Evolutionary conservation across 2,888 invertebrate species (phyloP), one percentile per base, ranked within the genome.

Genomic region (Hyles lineata): DNA sequence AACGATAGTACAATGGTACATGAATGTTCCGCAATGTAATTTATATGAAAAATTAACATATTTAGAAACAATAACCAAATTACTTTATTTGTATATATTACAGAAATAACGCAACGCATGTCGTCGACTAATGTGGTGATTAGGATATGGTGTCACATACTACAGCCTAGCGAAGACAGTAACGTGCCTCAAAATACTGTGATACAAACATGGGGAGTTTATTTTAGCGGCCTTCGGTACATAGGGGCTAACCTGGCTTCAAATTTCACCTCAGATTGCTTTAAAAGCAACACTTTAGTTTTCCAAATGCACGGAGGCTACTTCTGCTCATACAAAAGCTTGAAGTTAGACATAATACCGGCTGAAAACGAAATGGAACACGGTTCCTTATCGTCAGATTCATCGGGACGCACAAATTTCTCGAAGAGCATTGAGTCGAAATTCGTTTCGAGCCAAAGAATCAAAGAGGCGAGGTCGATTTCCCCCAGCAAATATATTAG

Each of bases 261-360:
- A 17, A 95, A 95, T 79, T 96, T 96, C 83, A 96, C 96, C 61
- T 96, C 97, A 3, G 95, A 95, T 73, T 95, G 96, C 81, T 96
- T 97, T 80, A 95, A 95, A 85, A 93, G 95, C 76, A 97, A 98
- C 87, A 96, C 97, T 63, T 91, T 98, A 80, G 96, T 99, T 81
- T 98, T 99, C 89, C 97, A 97, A 92, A 96, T 98, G 95, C 97
- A 97, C 76, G 98, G 98, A 58, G 98, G 98, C 5, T 97, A 96
- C 84, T 99, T 98, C 87, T 97, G 97, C 59, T 96, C 96, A 0
- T 95, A 95, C 77, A 94, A 92, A 86, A 95, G 94, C 83, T 85
- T 95, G 3, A 92, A 93, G 83, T 82, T 96, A 61, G 95, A 95
- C 75, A 85, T 94, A 2, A 94, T 94, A 32, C 94, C 94, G 0